Conservation (phyloP, 2,113 vertebrate species). For the Columba livia region DNA sequence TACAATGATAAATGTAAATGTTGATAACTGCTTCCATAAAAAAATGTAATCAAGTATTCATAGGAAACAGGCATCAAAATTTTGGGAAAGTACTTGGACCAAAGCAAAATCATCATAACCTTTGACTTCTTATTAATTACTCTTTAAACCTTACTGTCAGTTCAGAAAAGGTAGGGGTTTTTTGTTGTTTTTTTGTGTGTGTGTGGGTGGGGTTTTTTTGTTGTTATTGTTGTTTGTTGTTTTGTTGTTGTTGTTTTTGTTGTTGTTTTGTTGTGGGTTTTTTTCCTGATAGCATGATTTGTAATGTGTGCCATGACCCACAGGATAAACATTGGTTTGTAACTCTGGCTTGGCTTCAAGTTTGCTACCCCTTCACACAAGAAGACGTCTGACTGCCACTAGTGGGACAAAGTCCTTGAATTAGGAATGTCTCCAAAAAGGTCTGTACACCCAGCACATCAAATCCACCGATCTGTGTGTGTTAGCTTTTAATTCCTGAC, state of each 20-base stretch:
- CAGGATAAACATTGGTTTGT: background rate
- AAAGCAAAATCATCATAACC: background rate
- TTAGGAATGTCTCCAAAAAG: accelerated
- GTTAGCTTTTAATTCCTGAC: background rate
- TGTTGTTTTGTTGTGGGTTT: no score
- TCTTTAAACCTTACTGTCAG: background rate
- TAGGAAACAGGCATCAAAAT: background rate
- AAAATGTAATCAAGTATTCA: background rate
- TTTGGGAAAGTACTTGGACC: background rate
- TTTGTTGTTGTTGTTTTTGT: no score
- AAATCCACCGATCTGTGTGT: background rate
- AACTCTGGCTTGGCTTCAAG: background rate
- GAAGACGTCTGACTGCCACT: background rate
- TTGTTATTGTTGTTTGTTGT: no score
- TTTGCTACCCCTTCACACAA: background rate
- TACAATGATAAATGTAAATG: background rate
- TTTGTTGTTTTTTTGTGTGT: no score
- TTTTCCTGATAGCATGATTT: background rate
- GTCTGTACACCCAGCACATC: background rate
- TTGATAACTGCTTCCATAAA: background rate
- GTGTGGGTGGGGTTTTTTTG: no score
- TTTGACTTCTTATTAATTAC: background rate
- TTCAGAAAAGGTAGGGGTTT: background rate
- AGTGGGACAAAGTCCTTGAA: background rate
- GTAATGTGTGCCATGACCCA: background rate